Base-by-base conservation (phyloP, 2,888 invertebrate genomes). In the Drosophila prolongata region DNA sequence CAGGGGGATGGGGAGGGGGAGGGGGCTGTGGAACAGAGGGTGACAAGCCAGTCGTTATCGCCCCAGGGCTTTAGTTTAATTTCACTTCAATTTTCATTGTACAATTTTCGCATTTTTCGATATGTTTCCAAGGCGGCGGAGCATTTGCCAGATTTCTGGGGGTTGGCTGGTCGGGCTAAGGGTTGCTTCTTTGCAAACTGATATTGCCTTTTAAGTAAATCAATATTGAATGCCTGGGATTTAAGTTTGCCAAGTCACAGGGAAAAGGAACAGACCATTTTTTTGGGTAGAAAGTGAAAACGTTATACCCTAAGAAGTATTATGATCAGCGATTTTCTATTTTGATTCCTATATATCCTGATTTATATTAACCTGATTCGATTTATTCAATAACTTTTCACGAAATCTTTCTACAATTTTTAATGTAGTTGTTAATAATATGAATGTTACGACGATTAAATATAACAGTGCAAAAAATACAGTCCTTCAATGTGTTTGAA, bases 161-260 rank as follows among this genome's bases (percentile, higher is more conserved):
- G 37, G 35, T 46, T 50, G 70, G 50, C 38, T 55, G 47, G 69
- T 30, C 34, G 38, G 40, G 65, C 82, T 54, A 64, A 77, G 81
- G 80, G 83, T 83, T 76, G 86, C 72, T 64, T 72, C 81, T 54
- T 57, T 68, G 77, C 82, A 70, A 87, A 76, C 77, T 86, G 82
- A 83, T 83, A 85, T 85, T 81, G 82, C 85, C 82, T 87, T 83
- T 83, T 83, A 83, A 84, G 85, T 83, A 83, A 83, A 83, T 83
- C 82, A 83, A 83, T 83, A 83, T 75, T 75, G 79, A 87, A 87
- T 87, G 87, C 79, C 77, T 79, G 46, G 82, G 82, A 83, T 79
- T 83, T 84, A 87, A 83, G 85, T 87, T 82, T 82, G 77, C 85
- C 76, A 77, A 87, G 74, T 61, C 64, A 40, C 52, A 56, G 52